phyloP scores from a whole-genome alignment of 2,113 vertebrate genomes.

The Xenopus tropicalis region UCB_Xtro_10.0 CM004443.2:174524001-174524500 shows the following conservation, averaged over 20 bases:
- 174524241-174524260: not conserved
- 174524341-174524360: no score
- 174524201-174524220: constrained; percentile 8
- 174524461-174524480: no score
- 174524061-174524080: constrained; percentile 8
- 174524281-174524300: no score
- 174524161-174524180: not conserved
- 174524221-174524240: not conserved
- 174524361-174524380: no score
- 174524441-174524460: no score
- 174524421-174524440: no score
- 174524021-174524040: constrained; percentile 22
- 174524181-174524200: not conserved
- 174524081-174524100: constrained; percentile 9
- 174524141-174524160: constrained; percentile 6
- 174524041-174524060: constrained; percentile 11
- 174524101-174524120: constrained; percentile 4
- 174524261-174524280: no score
- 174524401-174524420: no score
- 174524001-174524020: constrained; percentile 48
- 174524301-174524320: no score
- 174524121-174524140: not conserved
- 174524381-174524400: no score
- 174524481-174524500: no score
- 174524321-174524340: no score